A percentile compares a stretch with the other conserved stretches of the same genome.
These are phyloP conservation scores for Tenodera sinensis DNA, from an alignment of 2,888 invertebrate genomes.

Conservation along the genomic window DNA sequence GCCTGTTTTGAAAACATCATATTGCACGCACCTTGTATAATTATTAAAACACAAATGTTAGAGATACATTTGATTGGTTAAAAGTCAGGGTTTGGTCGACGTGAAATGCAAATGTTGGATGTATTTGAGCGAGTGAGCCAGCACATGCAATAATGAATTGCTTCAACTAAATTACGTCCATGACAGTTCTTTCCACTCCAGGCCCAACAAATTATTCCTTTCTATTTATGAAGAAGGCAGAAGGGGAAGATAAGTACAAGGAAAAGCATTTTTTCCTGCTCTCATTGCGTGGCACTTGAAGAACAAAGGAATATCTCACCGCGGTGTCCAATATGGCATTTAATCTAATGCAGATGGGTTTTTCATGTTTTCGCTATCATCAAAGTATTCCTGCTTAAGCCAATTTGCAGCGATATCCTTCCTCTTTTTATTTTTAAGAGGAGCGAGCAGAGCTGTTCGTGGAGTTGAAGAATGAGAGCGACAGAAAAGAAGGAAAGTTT, in stretches of 20 bases:
- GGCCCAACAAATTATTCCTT: background rate
- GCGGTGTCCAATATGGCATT: slow-evolving; percentile 18
- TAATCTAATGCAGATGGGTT: slow-evolving; percentile 29
- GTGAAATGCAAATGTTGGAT: no score
- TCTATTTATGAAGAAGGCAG: background rate
- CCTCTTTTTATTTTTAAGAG: background rate
- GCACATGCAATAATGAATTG: background rate
- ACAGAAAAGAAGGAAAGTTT: background rate
- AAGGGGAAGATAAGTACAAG: background rate
- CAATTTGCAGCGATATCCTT: slow-evolving; percentile 13
- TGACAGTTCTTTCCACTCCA: background rate
- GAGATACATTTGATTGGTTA: no score
- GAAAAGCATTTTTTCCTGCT: background rate
- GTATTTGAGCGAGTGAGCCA: no score
- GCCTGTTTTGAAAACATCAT: no score
- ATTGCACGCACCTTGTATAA: no score
- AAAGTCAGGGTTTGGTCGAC: no score
- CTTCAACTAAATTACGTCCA: background rate
- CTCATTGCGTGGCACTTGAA: background rate
- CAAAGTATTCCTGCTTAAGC: slow-evolving; percentile 15
- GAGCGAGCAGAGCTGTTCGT: background rate
- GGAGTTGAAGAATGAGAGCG: background rate
- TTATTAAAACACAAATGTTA: no score
- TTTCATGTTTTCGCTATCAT: slow-evolving; percentile 23
- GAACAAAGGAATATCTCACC: background rate